Conservation (phyloP, 2,888 invertebrate species). For the Mesochorus sp. region DNA sequence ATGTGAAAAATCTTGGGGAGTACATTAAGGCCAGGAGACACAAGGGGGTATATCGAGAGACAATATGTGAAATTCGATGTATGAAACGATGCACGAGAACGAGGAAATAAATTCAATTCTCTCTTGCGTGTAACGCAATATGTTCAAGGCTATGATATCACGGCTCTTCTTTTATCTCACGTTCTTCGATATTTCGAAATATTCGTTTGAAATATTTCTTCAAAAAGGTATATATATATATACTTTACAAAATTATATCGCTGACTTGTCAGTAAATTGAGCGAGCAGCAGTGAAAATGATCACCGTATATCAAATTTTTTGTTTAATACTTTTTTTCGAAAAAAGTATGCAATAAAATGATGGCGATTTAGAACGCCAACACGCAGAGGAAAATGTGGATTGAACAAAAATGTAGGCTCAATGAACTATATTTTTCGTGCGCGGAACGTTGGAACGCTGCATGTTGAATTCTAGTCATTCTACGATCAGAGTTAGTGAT, state of each 20-base stretch:
- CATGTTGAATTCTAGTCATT: constrained; percentile 36
- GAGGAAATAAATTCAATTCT: constrained; percentile 23
- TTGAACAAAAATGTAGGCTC: not conserved
- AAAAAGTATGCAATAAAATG: not conserved
- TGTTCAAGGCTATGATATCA: not conserved
- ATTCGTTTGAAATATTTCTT: not conserved
- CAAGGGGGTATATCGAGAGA: not conserved
- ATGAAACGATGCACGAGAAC: constrained; percentile 17
- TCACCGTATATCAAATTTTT: not conserved
- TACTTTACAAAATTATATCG: not conserved
- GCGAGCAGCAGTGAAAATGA: constrained; percentile 13
- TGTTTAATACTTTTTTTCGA: not conserved
- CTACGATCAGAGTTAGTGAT: constrained; percentile 54
- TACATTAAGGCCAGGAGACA: constrained; percentile 30
- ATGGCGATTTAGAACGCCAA: not conserved
- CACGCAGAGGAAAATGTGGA: not conserved
- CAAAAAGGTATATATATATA: no score
- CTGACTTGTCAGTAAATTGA: not conserved
- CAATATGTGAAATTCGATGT: constrained; percentile 23
- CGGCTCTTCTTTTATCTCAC: constrained; percentile 4
- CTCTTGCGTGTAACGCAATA: not conserved
- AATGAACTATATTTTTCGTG: constrained; percentile 24
- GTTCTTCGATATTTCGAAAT: not conserved
- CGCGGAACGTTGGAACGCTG: constrained; percentile 10
- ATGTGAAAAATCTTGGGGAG: constrained; percentile 42